A percentile compares a stretch with the other conserved stretches of the same genome.
Evolutionary conservation across 1,140 invertebrate species (phyloP).

Genomic region (Myzus persicae): DNA sequence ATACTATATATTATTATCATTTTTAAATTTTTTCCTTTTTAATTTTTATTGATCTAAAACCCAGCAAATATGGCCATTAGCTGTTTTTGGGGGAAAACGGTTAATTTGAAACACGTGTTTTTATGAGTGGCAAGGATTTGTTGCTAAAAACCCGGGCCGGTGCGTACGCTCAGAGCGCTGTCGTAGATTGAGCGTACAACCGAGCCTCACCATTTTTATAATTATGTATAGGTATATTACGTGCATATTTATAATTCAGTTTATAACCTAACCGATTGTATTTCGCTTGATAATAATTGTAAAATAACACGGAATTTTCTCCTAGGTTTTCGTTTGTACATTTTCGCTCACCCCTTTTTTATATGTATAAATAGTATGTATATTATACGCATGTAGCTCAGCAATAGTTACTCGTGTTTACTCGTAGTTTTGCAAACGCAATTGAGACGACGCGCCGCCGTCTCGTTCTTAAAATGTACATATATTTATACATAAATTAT

Average conservation of each 20-base stretch:
- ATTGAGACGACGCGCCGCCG: neutral
- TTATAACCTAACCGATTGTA: neutral
- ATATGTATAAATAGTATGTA: no score
- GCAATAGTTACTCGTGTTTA: neutral
- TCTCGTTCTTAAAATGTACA: neutral
- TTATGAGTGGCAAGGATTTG: no score
- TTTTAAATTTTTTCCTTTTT: no score
- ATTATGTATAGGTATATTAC: neutral
- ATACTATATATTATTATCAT: no score
- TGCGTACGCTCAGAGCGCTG: no score
- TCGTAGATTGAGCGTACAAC: no score
- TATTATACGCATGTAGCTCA: neutral
- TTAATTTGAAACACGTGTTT: no score
- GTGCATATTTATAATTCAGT: neutral
- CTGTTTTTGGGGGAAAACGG: no score
- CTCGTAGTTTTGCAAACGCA: neutral
- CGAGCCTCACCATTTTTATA: no score
- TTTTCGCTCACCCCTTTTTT: neutral
- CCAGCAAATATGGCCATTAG: no score
- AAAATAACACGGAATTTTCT: constrained; percentile 6
- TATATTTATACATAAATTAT: neutral
- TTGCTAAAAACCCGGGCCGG: no score
- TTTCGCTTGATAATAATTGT: neutral
- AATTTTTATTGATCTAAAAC: no score
- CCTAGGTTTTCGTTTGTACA: neutral